Evolutionary conservation across 2,113 vertebrate genomes (phyloP), one percentile per base, ranked within the genome.

Genomic region (Pluvialis apricaria): DNA sequence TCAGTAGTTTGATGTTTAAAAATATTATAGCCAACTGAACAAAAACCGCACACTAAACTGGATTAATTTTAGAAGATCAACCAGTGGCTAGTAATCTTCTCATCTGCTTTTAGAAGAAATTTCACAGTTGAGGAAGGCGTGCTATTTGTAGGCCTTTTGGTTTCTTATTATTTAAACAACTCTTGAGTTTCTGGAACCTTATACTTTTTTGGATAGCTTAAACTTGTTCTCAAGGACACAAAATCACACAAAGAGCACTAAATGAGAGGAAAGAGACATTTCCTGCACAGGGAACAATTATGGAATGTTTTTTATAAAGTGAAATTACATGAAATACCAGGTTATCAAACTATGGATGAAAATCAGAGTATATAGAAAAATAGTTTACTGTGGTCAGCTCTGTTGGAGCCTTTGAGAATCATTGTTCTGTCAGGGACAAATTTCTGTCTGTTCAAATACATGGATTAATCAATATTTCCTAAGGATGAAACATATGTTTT

Each of bases 21-120:
- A 95, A 60, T 95, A 89, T 84, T 92, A 80, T 68, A 96, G 52
- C 8, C 29, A 82, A 66, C 49, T 88, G 79, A 78, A 92, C 38
- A 84, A 62, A 89, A 47, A 3, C 1, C 0, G 10, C 5, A 49
- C 52, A n/a, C 77, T 86, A 92, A 95, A 95, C 76, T 94, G 95
- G 95, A 93, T 88, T 97, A 88, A 97, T 97, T 98, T 97, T 92
- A 94, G 86, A 90, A 94, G 93, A 91, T 90, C 84, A 85, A 65
- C 68, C 83, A 87, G 54, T 94, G 90, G 80, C 89, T 85, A 94
- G 90, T 93, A 91, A 93, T 95, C 96, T 90, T 96, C 96, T 98
- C 94, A 95, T 87, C 4, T 2, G 21, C 77, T 92, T 86, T 96
- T 91, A 93, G 90, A 94, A 90, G 69, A 97, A 79, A 88, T 78